Evolutionary conservation across 1,140 invertebrate genomes (phyloP).

Genomic region (Bradysia coprophila): DNA sequence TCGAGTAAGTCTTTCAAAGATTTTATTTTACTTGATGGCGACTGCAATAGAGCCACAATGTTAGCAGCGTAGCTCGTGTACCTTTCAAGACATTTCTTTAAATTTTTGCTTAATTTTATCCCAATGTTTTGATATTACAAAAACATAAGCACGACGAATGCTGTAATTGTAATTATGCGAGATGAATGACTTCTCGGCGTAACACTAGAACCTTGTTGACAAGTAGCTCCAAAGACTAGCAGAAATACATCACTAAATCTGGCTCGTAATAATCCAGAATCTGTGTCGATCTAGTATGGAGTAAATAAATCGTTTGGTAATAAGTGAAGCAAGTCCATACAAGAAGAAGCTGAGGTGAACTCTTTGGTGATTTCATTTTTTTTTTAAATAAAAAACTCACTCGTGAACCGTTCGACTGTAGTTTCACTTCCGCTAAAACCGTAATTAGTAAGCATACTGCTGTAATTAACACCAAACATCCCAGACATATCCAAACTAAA

Average conservation of each 20-base stretch:
- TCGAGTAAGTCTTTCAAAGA: conserved; percentile 34
- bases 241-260: conserved; percentile 19
- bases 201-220: conserved; percentile 30
- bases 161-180: conserved; percentile 28
- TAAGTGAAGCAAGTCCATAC: too few species aligned
- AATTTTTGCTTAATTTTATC: conserved; percentile 1
- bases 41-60: conserved; percentile 42
- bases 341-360: too few species aligned
- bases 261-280: too few species aligned
- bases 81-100: not conserved
- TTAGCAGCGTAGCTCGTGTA: conserved; percentile 37
- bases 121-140: too few species aligned
- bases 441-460: conserved; percentile 22
- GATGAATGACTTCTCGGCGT: conserved; percentile 29
- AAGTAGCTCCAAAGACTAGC: conserved; percentile 27
- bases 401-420: too few species aligned
- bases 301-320: conserved; percentile 1
- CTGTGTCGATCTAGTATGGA: not conserved
- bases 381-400: too few species aligned
- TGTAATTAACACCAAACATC: conserved; percentile 26
- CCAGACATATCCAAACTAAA: conserved; percentile 34
- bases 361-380: too few species aligned
- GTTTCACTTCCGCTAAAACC: conserved; percentile 9
- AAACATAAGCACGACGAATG: conserved; percentile 29
- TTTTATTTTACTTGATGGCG: conserved; percentile 35